These are phyloP conservation scores for Coregonus sp. DNA, from an alignment of 2,797 vertebrate species.

Conservation along the genomic window DNA sequence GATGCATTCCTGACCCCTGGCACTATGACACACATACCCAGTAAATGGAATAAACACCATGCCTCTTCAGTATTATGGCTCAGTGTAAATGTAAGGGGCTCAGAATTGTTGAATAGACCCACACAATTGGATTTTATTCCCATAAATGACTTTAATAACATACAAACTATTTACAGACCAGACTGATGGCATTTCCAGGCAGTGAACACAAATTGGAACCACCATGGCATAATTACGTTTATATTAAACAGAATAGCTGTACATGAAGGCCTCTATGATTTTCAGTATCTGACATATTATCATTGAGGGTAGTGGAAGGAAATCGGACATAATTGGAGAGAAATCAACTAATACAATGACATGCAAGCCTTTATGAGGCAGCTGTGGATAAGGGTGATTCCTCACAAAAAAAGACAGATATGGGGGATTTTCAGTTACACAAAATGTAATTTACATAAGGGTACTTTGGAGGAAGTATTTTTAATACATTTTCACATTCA, in stretches of 20 bases:
- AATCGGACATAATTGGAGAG: neutral
- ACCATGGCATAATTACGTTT: neutral
- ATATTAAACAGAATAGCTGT: neutral
- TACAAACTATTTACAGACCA: conserved; percentile 46
- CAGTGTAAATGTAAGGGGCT: conserved; percentile 31
- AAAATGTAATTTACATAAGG: no score
- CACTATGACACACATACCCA: conserved; percentile 13
- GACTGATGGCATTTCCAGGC: conserved; percentile 17
- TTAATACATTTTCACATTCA: no score
- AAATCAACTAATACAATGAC: neutral
- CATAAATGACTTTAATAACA: conserved; percentile 35
- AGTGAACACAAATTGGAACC: conserved; percentile 24
- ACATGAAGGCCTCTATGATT: neutral
- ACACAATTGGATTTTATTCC: conserved; percentile 42
- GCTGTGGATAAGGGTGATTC: no score
- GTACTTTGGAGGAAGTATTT: no score
- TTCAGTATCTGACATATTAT: neutral
- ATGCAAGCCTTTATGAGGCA: neutral
- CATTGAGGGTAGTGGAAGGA: neutral
- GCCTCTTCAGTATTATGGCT: conserved; percentile 48
- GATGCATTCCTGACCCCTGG: conserved; percentile 28
- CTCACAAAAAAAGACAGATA: no score
- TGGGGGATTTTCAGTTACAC: no score
- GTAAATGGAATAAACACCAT: conserved; percentile 44
- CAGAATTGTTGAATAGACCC: conserved; percentile 46